A percentile compares a stretch with the other conserved stretches of the same genome.
Conservation (phyloP, 2,113 vertebrate genomes). For the Alethe castanea region DNA sequence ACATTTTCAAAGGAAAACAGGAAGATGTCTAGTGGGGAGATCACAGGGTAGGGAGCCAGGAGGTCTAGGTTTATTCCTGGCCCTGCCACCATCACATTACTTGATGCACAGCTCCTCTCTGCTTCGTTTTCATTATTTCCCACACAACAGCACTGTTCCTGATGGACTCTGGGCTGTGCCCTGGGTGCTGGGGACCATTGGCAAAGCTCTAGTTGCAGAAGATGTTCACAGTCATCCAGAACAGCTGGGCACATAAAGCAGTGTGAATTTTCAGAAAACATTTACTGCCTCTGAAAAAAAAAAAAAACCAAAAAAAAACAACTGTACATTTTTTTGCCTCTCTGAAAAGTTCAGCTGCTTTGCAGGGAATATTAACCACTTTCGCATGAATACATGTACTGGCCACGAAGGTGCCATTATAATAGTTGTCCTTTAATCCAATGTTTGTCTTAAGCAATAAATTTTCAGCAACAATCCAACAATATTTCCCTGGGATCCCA, state of each 20-base stretch:
- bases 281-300: neutral
- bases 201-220: neutral
- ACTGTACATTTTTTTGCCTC: neutral
- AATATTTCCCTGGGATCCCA: constrained; percentile 14
- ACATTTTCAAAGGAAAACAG: constrained; percentile 66
- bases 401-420: constrained; percentile 22
- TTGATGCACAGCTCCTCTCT: neutral
- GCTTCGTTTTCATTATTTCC: neutral
- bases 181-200: neutral
- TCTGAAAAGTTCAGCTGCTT: constrained; percentile 9
- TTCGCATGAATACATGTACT: neutral
- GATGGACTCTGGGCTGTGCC: neutral
- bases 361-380: neutral
- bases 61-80: constrained; percentile 21
- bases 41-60: constrained; percentile 40
- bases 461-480: constrained; percentile 35
- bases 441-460: constrained; percentile 48
- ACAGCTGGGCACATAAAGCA: neutral
- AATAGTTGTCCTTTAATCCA: constrained; percentile 34
- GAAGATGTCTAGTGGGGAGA: neutral
- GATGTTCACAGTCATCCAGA: neutral
- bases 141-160: neutral
- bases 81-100: neutral
- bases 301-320: neutral
- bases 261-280: neutral